Evolutionary conservation across 2,888 invertebrate genomes (phyloP), one percentile per base, ranked within the genome.

Genomic region (Monoplex corrugatus): DNA sequence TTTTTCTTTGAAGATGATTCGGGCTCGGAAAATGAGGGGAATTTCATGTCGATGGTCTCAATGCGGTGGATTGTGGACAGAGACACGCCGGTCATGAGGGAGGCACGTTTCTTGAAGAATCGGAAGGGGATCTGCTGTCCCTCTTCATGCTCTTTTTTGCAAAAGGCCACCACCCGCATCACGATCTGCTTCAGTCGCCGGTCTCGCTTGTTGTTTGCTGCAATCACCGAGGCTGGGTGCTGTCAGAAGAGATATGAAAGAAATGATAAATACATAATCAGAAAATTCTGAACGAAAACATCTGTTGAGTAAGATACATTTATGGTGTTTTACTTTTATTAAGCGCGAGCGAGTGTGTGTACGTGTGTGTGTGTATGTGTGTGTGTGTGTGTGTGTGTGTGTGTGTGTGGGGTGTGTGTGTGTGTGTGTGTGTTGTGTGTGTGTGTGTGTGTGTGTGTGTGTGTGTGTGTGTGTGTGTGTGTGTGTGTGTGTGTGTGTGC

Each of bases 141-240:
- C 83, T 88, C 88, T 83, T 88, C 88, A 44, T 88, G 88, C 83
- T 88, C 88, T 83, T 83, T 83, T 83, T 88, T 88, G 88, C 88
- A 88, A 68, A 88, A 88, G 40, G 80, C 88, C 83, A 88, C 88
- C 88, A 88, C 88, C 32, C 88, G 88, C 88, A 88, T 88, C 72
- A 88, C 88, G 68, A 88, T 88, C 88, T 88, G 38, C 83, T 88
- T 88, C 83, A 88, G 83, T 8, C 88, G 83, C 32, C 63, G 57
- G 88, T 88, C 88, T 0, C 88, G 88, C 83, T 72, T 83, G 88
- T 88, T 88, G 88, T 88, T 88, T 83, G 88, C 88, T n/a, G 83
- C 40, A 19, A 88, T 50, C 40, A 44, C 43, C n/a, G 88, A 32
- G n/a, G 83, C 43, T 6, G 88, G 88, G 80, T 84, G 88, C 88